Base-by-base conservation (phyloP, 2,797 vertebrate species). In the Chromis chromis region DNA sequence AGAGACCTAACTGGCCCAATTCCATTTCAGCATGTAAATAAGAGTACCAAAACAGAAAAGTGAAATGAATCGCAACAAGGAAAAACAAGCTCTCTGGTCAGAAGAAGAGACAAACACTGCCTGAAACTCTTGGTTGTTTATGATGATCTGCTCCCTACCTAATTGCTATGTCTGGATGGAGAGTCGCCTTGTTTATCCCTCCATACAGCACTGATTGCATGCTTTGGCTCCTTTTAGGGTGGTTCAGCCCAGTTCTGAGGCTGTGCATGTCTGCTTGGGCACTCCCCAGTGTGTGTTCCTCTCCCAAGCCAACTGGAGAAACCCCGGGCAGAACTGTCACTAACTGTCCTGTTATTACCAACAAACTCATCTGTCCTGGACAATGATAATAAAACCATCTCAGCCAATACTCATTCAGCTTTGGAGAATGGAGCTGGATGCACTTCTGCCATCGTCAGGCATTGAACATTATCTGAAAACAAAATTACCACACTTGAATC, bases 141-240 rank as follows among this genome's bases (percentile, higher is more conserved):
- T 72, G 21, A 81, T 55, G 60, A 74, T 83, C 73, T 42, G 78
- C 67, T 81, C 76, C 60, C 77, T 67, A 52, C 66, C 81, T 93
- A 91, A 93, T 92, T 93, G 87, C 89, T 85, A 89, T 21, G 88
- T 91, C 84, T 89, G 86, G 88, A 85, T 54, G 50, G 76, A 86
- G 87, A 79, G 85, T 58, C 60, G 84, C 88, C 91, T 87, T 92
- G 87, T 92, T 93, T 93, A 88, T 89, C 81, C 74, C 86, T 65
- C 57, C 25, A 40, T 60, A 42, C 74, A 12, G 80, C 75, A 74
- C 83, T 88, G 90, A 94, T 91, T 93, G 90, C 91, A 92, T 80
- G 89, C 86, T 93, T 84, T 72, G 88, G 88, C 89, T 91, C 80
- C 81, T 89, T 82, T 81, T 63, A 81, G 80, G 78, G 78, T 66